Evolutionary conservation across 2,888 invertebrate species (phyloP), one percentile per base, ranked within the genome.

Genomic region (Chouioia cunea): DNA sequence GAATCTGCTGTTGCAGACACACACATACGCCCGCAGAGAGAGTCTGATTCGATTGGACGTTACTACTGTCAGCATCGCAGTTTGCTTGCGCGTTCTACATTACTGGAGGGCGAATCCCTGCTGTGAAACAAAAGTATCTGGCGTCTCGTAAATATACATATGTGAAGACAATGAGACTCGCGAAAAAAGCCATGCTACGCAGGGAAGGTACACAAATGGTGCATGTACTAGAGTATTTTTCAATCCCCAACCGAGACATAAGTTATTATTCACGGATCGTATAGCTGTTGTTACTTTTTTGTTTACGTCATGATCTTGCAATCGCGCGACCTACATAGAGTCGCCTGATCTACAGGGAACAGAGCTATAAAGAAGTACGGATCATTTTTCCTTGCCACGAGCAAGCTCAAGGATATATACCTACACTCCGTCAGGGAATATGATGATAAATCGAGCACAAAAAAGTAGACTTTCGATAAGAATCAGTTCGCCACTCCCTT

Each of bases 381-480:
- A 62, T 71, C 62, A 62, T 66, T 66, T 71, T 71, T 36, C 63
- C 59, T 36, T 59, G 23, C 44, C 48, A 22, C 53, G 10, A 10
- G 36, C 36, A 36, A 12, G 10, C 12, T 4, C 27, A 2, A 36
- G n/a, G 2, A 20, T 50, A 53, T 18, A 47, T 27, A 16, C 15
- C 16, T 8, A 43, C 14, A 15, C 52, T 20, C 50, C n/a, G 12
- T 27, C 16, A 12, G 53, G 20, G 64, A 67, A 54, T 67, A 71
- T 64, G 64, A 71, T 60, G 68, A 72, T 68, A 72, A 72, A 68
- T 68, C 60, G 67, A 67, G 68, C 71, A 64, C 47, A 68, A 71
- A 47, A 71, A 68, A 65, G 57, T 60, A 60, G 60, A 72, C 36
- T 52, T 64, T 54, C 47, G 68, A 72, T 72, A 65, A 72, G 67